These are phyloP conservation scores for Acanthurus tractus DNA, from an alignment of 2,797 vertebrate genomes.

Conservation along the genomic window DNA sequence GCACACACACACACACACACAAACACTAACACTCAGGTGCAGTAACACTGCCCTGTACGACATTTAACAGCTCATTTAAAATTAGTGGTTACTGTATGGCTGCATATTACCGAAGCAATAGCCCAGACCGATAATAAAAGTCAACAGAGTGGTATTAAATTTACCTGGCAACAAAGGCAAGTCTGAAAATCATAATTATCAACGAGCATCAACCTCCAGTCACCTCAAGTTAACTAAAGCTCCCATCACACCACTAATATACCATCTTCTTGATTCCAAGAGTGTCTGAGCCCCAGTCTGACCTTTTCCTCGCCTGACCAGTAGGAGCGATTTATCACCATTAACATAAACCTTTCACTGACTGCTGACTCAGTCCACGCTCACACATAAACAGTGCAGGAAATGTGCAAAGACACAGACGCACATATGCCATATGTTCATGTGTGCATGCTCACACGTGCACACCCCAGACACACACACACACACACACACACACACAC, in stretches of 20 bases:
- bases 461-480: conserved; percentile 9
- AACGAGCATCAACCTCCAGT: conserved; percentile 5
- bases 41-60: neutral
- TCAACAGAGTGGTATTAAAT: conserved; percentile 1
- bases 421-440: conserved; percentile 24
- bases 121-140: conserved; percentile 27
- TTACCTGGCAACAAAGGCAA: conserved; percentile 10
- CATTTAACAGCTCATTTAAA: conserved; percentile 39
- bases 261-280: conserved; percentile 19
- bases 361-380: conserved; percentile 40
- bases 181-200: neutral
- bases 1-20: conserved; percentile 3
- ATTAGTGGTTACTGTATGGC: conserved; percentile 5
- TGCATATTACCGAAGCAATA: conserved; percentile 6
- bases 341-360: conserved; percentile 62
- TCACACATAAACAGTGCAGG: conserved; percentile 48
- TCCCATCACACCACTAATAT: conserved; percentile 19
- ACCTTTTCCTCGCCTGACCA: conserved; percentile 51
- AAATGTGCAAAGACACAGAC: conserved; percentile 39
- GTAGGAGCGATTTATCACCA: conserved; percentile 55
- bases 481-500: conserved; percentile 28
- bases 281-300: conserved; percentile 34
- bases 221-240: conserved; percentile 20
- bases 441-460: conserved; percentile 36
- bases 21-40: conserved; percentile 15